phyloP scores from a whole-genome alignment of 2,888 invertebrate genomes.

The Dynastes grantii region DNA sequence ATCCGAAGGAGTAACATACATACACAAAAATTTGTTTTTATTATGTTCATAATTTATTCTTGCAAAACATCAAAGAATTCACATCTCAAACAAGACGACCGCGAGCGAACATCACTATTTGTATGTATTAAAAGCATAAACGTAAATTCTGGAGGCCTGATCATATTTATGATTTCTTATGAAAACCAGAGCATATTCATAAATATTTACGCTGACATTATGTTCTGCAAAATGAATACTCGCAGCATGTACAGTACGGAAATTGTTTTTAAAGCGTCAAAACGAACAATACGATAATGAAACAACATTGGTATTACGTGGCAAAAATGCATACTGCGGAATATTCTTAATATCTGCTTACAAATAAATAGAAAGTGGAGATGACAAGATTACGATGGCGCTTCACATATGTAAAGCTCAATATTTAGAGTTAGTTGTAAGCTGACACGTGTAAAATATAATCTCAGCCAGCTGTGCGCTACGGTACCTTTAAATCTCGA shows the following conservation, averaged over 20 bases:
- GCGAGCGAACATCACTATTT: slow-evolving; percentile 3
- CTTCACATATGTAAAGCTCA: slow-evolving; percentile 25
- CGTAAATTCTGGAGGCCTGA: slow-evolving; percentile 11
- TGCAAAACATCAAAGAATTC: slow-evolving; percentile 40
- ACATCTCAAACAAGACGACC: slow-evolving; percentile 19
- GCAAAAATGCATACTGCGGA: background rate
- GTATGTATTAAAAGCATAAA: slow-evolving; percentile 25
- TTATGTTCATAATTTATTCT: slow-evolving; percentile 25
- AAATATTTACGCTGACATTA: slow-evolving; percentile 35
- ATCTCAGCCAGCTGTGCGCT: slow-evolving; percentile 50
- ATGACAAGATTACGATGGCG: slow-evolving; percentile 17
- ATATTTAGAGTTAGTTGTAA: slow-evolving; percentile 42
- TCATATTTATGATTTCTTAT: slow-evolving; percentile 38
- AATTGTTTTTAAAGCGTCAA: background rate
- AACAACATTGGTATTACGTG: background rate
- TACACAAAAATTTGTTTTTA: slow-evolving; percentile 29
- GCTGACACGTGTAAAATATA: slow-evolving; percentile 52
- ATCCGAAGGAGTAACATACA: background rate
- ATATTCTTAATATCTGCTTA: background rate
- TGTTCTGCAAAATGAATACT: slow-evolving; percentile 11
- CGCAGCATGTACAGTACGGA: background rate
- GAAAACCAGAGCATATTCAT: slow-evolving; percentile 29
- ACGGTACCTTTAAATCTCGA: slow-evolving; percentile 51
- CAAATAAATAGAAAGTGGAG: slow-evolving; percentile 3
- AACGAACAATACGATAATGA: background rate